Base-by-base conservation (phyloP, 2,888 invertebrate species). In the Tetropium fuscum region DNA sequence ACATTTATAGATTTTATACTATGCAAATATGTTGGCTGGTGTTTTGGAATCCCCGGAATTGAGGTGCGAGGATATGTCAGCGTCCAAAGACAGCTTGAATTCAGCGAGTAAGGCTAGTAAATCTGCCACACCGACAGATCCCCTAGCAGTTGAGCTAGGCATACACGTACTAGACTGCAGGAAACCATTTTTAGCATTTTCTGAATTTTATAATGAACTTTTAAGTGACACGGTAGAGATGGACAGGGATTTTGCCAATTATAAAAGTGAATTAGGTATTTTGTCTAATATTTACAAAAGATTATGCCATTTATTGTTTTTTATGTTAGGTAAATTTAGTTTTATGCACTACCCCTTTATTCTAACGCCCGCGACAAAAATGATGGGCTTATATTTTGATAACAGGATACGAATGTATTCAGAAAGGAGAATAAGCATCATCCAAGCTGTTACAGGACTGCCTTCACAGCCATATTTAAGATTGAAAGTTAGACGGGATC, bases 391-490 rank as follows among this genome's bases (percentile, higher is more conserved):
- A 64, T 97, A 95, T 83, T 96, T 93, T 79, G 97, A 97, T 83
- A 97, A 95, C 82, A 88, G 96, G 55, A 94, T 97, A 80, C 87
- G 95, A 53, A 97, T 97, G 97, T 94, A 94, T 81, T 93, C 93
- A 62, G 96, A 97, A 82, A 85, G 97, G 44, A 87, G 96, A 68
- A 89, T 93, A 76, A 94, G 95, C 74, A 84, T 95, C 71, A 84
- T 95, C 69, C 92, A 95, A 75, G 91, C 91, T 11, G 88, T 94
- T 36, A 90, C 93, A 49, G 95, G 95, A 10, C 91, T 91, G 51
- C 88, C 92, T 41, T 87, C 91, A 0, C 90, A 91, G 84, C 95
- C 95, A 15, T 94, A 94, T 83, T 87, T 97, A 30, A 85, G 92
- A 75, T 84, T 97, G 64, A 90, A 90, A 79, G 92, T 93, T 53